Evolutionary conservation across 2,888 invertebrate species (phyloP), one percentile per base, ranked within the genome.

Genomic region (Drosophila glabriapex): DNA sequence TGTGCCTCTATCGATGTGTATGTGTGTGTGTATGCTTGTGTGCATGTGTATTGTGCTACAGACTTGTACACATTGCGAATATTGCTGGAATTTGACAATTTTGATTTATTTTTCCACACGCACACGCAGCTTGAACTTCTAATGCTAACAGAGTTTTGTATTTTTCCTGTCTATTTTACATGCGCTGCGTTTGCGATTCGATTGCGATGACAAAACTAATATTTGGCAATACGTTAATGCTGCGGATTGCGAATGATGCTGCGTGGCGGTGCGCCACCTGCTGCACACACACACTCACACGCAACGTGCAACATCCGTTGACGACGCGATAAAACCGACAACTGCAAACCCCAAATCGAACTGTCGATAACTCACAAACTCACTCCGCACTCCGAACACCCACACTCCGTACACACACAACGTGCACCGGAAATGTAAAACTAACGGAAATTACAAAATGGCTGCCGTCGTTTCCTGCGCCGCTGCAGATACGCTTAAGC

Each of bases 401-500:
- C 53, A 33, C 53, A 12, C 22, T 25, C 22, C 52, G 61, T 33
- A 35, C 33, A 25, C 69, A 58, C 68, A 75, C 66, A 80, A 78
- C 81, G 60, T 72, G 64, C 71, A 58, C 76, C 87, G 91, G 91
- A 87, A 87, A 87, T 84, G 87, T 83, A 77, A 82, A 82, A 78
- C 90, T 78, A 90, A 87, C 87, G 87, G 87, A 87, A 87, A 87
- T 87, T 89, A 82, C 87, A 90, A 90, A 87, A 87, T 86, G 90
- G 78, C 80, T 59, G 76, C n/a, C 43, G 28, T 28, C 56, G 37
- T 28, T 56, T 56, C 55, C 25, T 56, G 19, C 14, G 3, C 52
- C 54, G 68, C 60, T 43, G 39, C 86, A 97, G 96, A 94, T 97
- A 37, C 95, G 97, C 66, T 95, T 97, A 91, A 96, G 97, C 14